Conservation (phyloP, 2,797 vertebrate species). For the Xyrichtys novacula region DNA sequence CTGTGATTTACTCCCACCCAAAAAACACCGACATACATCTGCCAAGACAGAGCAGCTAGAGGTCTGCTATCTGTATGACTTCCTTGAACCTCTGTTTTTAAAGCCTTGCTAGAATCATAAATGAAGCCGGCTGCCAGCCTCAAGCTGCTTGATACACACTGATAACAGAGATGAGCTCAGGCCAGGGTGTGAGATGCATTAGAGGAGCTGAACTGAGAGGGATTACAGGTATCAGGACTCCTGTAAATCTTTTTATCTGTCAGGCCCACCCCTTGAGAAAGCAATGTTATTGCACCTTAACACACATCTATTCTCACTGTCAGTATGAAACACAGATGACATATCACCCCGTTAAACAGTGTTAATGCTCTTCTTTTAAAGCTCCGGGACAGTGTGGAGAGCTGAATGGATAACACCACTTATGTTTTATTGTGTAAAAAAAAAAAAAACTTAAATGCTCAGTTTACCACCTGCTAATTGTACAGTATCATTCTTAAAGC, state of each 20-base stretch:
- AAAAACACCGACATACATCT: conserved; percentile 42
- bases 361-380: conserved; percentile 3
- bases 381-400: not conserved
- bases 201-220: conserved; percentile 43
- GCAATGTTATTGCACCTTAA: conserved; percentile 42
- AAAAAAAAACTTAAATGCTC: too few species aligned
- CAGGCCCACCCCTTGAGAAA: conserved; percentile 27
- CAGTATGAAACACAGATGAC: conserved; percentile 2
- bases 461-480: too few species aligned
- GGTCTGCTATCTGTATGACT: conserved; percentile 53
- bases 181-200: conserved; percentile 35
- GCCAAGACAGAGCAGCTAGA: conserved; percentile 45
- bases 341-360: conserved; percentile 29
- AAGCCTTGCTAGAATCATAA: conserved; percentile 36
- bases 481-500: too few species aligned
- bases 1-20: conserved; percentile 28
- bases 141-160: conserved; percentile 52
- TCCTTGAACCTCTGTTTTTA: conserved; percentile 44
- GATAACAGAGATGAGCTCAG: conserved; percentile 61
- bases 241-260: conserved; percentile 67
- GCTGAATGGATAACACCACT: not conserved
- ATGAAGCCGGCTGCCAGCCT: conserved; percentile 36
- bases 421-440: not conserved
- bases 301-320: conserved; percentile 43
- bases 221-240: conserved; percentile 66